phyloP scores from a whole-genome alignment of 2,797 vertebrate genomes.

The Myripristis murdjan region DNA sequence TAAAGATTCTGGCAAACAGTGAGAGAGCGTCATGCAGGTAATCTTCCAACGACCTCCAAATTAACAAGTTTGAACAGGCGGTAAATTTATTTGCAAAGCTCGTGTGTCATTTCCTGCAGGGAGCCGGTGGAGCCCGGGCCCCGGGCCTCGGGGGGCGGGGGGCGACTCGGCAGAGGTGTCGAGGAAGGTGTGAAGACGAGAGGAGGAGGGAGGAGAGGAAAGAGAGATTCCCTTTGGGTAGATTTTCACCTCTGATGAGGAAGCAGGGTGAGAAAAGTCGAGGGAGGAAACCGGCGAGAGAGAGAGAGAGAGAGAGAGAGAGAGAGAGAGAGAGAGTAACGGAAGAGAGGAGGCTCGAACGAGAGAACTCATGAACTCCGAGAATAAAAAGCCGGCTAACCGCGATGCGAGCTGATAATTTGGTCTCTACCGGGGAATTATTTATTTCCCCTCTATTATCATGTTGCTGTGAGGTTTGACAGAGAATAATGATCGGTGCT shows the following conservation, averaged over 20 bases:
- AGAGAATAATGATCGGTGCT: constrained; percentile 31
- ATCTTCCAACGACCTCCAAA: neutral
- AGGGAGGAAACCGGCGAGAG: too few relatives aligned
- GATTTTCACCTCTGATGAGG: constrained; percentile 71
- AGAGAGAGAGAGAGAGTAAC: too few relatives aligned
- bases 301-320: constrained; percentile 6
- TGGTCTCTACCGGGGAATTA: constrained; percentile 46
- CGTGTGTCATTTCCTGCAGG: constrained; percentile 58
- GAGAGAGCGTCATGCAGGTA: too few relatives aligned
- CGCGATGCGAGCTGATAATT: too few relatives aligned
- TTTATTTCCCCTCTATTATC: constrained; percentile 41
- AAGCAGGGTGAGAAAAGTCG: constrained; percentile 63
- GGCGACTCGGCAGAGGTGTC: constrained; percentile 66
- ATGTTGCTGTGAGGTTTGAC: constrained; percentile 48
- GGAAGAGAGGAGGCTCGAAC: constrained; percentile 7
- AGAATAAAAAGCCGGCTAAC: too few relatives aligned
- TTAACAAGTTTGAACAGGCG: constrained; percentile 56
- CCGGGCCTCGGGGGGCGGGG: constrained; percentile 71
- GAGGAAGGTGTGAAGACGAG: constrained; percentile 68
- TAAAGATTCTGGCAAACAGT: too few relatives aligned
- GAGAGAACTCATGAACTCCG: neutral
- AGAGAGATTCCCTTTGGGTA: constrained; percentile 63
- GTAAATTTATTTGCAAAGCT: constrained; percentile 42
- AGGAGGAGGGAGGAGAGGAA: constrained; percentile 27
- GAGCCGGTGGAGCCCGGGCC: constrained; percentile 53